phyloP scores from a whole-genome alignment of 2,113 vertebrate species.

The Peucedramus taeniatus region DNA sequence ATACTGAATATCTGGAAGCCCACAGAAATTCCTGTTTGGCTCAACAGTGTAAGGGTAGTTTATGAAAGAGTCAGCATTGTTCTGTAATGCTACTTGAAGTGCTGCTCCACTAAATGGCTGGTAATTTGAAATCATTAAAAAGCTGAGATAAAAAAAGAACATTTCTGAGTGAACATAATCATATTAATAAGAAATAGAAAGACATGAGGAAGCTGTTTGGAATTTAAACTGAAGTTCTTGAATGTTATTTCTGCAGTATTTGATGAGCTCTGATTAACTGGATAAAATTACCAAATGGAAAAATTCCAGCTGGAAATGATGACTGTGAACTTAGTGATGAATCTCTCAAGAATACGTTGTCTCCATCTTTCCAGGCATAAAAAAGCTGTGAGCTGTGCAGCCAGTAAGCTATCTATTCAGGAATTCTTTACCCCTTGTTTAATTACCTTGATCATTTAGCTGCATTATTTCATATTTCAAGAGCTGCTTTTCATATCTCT shows the following conservation, averaged over 20 bases:
- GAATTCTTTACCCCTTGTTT: background rate
- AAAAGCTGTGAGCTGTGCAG: background rate
- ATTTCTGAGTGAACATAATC: background rate
- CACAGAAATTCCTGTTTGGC: background rate
- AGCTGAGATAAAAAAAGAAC: constrained; percentile 26
- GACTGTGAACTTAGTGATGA: background rate
- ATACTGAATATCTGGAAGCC: background rate
- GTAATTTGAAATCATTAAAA: background rate
- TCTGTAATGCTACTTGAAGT: background rate
- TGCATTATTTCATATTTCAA: background rate
- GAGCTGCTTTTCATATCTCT: background rate
- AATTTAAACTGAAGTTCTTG: constrained; percentile 27
- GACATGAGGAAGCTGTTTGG: background rate
- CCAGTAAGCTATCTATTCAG: background rate
- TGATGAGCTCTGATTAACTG: constrained; percentile 51
- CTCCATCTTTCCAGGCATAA: background rate
- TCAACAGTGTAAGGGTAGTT: background rate
- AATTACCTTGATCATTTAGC: background rate
- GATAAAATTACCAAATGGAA: constrained; percentile 41
- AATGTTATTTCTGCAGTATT: constrained; percentile 19
- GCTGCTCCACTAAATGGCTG: background rate
- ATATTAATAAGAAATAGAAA: constrained; percentile 49
- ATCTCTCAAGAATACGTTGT: background rate
- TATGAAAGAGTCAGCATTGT: background rate
- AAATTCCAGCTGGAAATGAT: constrained; percentile 19